Base-by-base conservation (phyloP, 2,888 invertebrate species). In the Cistogaster globosa region DNA sequence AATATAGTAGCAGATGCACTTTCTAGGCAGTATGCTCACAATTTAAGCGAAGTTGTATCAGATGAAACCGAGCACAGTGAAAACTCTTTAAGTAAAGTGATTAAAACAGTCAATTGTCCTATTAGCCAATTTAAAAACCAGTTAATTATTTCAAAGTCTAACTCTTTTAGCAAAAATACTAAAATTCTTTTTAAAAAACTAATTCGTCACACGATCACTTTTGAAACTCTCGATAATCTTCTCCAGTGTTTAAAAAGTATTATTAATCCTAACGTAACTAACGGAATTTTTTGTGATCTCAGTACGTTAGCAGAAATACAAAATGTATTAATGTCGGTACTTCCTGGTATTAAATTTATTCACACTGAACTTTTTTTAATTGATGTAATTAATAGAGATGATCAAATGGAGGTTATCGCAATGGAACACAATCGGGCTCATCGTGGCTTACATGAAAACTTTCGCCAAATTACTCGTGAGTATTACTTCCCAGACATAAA, bases 381-480 rank as follows among this genome's bases (percentile, higher is more conserved):
- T 22, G 82, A 86, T 68, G 62, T 81, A 58, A 78, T 74, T 57
- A 77, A 86, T 42, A 42, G 12, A 11, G 42, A 42, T 42, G 42
- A 42, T 42, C 11, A 42, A 42, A 42, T 71, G 65, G 76, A 86
- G 65, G 71, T 72, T 36, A 74, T 81, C 58, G 58, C 60, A 14
- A 76, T 36, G 18, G 76, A 82, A 20, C 82, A 81, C 45, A 74
- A 74, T 60, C 65, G 81, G 14, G 81, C 74, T 55, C 74, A 81
- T 68, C 60, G 74, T 14, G 60, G 75, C 7, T 68, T 72, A 38
- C 68, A 76, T 18, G 79, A 83, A 80, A 83, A 76, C 42, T 80
- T 48, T 36, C 63, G 74, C 9, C 58, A 60, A 60, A 60, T 60
- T n/a, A 60, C 58, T 60, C n/a, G 58, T 38, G 68, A 55, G 14